phyloP scores from a whole-genome alignment of 1,140 invertebrate species.

The Solen grandis region DNA sequence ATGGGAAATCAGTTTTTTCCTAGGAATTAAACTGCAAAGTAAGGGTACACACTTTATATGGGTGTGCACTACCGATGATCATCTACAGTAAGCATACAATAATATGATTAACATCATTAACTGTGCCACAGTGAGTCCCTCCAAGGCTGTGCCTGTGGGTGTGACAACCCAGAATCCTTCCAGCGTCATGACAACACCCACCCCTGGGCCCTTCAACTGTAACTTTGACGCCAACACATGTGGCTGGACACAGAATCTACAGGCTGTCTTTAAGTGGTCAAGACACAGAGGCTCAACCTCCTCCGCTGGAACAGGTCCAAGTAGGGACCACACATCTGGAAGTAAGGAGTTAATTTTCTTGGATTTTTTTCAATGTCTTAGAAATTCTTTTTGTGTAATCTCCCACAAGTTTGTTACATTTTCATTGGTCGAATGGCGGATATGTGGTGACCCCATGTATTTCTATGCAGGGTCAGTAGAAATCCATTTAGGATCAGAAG shows the following conservation, averaged over 20 bases:
- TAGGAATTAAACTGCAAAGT: too few species aligned
- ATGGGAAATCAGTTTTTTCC: too few species aligned
- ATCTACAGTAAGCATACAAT: too few species aligned
- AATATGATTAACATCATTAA: too few species aligned
- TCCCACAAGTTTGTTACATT: too few species aligned
- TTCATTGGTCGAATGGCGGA: too few species aligned
- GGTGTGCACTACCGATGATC: too few species aligned
- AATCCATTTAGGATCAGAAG: too few species aligned
- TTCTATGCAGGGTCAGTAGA: too few species aligned
- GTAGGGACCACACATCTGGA: slow-evolving; percentile 57
- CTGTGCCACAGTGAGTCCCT: slow-evolving; percentile 49
- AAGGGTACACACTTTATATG: too few species aligned
- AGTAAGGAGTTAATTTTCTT: slow-evolving; percentile 45
- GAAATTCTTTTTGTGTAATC: too few species aligned
- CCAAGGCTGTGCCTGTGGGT: slow-evolving; percentile 25
- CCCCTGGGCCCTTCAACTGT: slow-evolving; percentile 67
- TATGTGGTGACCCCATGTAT: too few species aligned
- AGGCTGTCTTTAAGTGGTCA: slow-evolving; percentile 69
- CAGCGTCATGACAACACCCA: slow-evolving; percentile 14
- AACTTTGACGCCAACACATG: slow-evolving; percentile 68
- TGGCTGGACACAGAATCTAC: slow-evolving; percentile 69
- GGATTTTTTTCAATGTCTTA: not conserved
- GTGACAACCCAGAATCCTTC: slow-evolving; percentile 37
- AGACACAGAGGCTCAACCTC: slow-evolving; percentile 58
- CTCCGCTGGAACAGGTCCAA: slow-evolving; percentile 58